Conservation (phyloP, 2,797 vertebrate genomes). For the Gymnodraco acuticeps region DNA sequence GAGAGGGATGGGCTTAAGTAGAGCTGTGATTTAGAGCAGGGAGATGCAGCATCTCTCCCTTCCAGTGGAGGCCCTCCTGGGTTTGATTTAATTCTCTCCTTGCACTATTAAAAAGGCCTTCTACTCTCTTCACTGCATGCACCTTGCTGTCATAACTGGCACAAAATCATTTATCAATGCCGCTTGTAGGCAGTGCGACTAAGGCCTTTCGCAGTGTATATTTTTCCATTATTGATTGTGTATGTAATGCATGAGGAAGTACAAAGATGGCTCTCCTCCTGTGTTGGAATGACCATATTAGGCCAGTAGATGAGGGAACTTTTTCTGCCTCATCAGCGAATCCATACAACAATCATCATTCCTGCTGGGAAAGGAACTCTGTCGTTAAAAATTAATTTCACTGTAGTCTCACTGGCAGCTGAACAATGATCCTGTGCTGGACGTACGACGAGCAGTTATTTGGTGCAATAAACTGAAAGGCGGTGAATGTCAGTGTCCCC, state of each 20-base stretch:
- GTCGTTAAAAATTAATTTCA: constrained; percentile 54
- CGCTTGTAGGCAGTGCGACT: constrained; percentile 73
- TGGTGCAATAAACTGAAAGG: constrained; percentile 82
- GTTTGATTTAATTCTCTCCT: constrained; percentile 86
- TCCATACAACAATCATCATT: constrained; percentile 59
- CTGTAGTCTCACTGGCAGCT: constrained; percentile 36
- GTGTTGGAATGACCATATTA: constrained; percentile 79
- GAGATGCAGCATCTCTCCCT: constrained; percentile 80
- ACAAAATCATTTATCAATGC: constrained; percentile 88
- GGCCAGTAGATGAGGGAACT: constrained; percentile 63
- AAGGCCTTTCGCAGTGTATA: constrained; percentile 79
- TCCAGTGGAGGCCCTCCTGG: constrained; percentile 83
- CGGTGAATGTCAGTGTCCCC: constrained; percentile 86
- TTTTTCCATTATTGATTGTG: constrained; percentile 86
- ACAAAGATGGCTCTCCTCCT: constrained; percentile 76
- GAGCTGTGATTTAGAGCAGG: constrained; percentile 82
- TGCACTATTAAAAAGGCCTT: constrained; percentile 86
- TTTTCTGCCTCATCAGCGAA: constrained; percentile 60
- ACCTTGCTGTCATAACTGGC: constrained; percentile 87
- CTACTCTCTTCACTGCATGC: constrained; percentile 81
- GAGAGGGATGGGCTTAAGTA: constrained; percentile 77
- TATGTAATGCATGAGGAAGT: constrained; percentile 78
- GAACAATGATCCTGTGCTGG: constrained; percentile 59
- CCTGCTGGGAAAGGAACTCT: constrained; percentile 56
- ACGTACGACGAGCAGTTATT: constrained; percentile 70